phyloP scores from a whole-genome alignment of 1,140 invertebrate species.

The Aphaenogaster rudis region DNA sequence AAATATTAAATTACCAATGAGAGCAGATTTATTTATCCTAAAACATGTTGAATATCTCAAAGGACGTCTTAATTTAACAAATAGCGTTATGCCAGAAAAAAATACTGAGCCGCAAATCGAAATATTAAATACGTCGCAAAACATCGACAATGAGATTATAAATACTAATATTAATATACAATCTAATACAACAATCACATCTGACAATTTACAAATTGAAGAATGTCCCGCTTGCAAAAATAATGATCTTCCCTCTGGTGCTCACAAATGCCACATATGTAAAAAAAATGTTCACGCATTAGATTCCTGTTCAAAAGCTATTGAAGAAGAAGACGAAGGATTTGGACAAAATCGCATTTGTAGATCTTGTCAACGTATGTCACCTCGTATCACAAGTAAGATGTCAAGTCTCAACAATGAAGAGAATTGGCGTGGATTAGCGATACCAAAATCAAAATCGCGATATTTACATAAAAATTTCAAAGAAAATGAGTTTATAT shows the following conservation, averaged over 20 bases:
- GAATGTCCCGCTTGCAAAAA: conserved; percentile 12
- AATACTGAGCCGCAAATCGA: neutral
- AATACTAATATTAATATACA: conserved; percentile 19
- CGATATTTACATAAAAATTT: conserved; percentile 22
- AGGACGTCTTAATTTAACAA: conserved; percentile 18
- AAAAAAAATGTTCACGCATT: conserved; percentile 26
- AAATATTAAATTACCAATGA: conserved; percentile 38
- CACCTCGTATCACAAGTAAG: neutral
- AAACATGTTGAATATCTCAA: conserved; percentile 24
- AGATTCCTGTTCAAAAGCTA: conserved; percentile 3
- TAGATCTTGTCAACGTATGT: conserved; percentile 2
- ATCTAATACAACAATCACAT: conserved; percentile 8
- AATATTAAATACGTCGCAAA: neutral
- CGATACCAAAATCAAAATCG: conserved; percentile 4
- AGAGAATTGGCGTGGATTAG: conserved; percentile 31
- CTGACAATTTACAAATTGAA: neutral
- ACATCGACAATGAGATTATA: neutral
- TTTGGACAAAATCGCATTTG: conserved; percentile 25
- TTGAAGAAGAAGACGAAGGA: neutral
- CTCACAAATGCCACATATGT: conserved; percentile 26
- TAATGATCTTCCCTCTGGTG: conserved; percentile 20
- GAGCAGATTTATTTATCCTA: conserved; percentile 20
- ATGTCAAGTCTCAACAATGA: neutral
- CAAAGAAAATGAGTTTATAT: conserved; percentile 3
- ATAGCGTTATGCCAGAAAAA: neutral